These are phyloP conservation scores for Platerodrilus igneus DNA, from an alignment of 2,888 invertebrate genomes.

Conservation along the genomic window DNA sequence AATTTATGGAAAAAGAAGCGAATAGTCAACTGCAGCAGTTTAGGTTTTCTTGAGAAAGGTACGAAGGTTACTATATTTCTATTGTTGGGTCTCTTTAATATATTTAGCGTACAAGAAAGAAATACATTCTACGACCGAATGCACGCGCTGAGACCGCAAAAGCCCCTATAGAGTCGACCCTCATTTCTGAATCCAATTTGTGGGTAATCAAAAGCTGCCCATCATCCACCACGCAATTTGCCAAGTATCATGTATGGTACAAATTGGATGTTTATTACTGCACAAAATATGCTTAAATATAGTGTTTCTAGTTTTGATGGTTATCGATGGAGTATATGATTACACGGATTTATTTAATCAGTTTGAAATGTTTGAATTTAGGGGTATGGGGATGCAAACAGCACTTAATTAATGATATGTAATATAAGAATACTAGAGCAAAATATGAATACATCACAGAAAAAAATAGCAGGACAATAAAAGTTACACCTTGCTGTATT, in stretches of 20 bases:
- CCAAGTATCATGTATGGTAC: slow-evolving; percentile 14
- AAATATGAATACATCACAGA: too few species aligned
- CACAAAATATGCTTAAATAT: too few species aligned
- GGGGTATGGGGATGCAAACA: too few species aligned
- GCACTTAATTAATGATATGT: too few species aligned
- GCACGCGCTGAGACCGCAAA: slow-evolving; percentile 34
- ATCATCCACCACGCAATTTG: slow-evolving; percentile 38
- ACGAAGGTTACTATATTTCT: slow-evolving; percentile 6
- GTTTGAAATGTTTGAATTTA: too few species aligned
- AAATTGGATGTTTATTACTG: too few species aligned
- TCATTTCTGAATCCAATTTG: slow-evolving; percentile 40
- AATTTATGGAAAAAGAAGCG: slow-evolving; percentile 14
- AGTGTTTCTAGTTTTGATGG: too few species aligned
- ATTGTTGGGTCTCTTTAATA: slow-evolving; percentile 28
- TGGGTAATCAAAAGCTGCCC: slow-evolving; percentile 41
- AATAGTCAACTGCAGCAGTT: slow-evolving; percentile 15
- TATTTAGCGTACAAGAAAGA: slow-evolving; percentile 30
- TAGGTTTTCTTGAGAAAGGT: slow-evolving; percentile 2
- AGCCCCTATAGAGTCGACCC: slow-evolving; percentile 29
- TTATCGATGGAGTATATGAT: too few species aligned
- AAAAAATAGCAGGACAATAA: too few species aligned
- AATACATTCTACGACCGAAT: slow-evolving; percentile 28
- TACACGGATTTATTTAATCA: too few species aligned
- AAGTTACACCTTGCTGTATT: too few species aligned
- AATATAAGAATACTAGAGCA: too few species aligned